Evolutionary conservation across 2,113 vertebrate genomes (phyloP), one percentile per base, ranked within the genome.

Genomic region (Perccottus glenii): DNA sequence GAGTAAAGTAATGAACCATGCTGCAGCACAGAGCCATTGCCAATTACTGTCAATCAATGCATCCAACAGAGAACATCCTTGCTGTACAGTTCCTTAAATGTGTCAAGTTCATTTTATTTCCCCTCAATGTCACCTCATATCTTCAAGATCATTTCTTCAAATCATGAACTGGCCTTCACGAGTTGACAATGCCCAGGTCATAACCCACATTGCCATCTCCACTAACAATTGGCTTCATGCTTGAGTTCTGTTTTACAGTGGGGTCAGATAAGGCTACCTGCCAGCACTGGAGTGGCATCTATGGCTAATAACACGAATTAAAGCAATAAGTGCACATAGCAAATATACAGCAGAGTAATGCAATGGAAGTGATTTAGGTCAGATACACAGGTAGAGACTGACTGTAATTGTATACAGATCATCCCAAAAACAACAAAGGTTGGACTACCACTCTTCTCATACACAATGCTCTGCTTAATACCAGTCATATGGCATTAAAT

Each of bases 221-320:
- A 73, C 35, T 32, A 38, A 11, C 60, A 65, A 48, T 73, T 36
- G 4, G 60, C 12, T 44, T 48, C n/a, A 49, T 55, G 15, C 62
- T 70, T 14, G 4, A 62, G 66, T 55, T 69, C 47, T 16, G 11
- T 36, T 38, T 43, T 14, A 49, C 45, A 42, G 27, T 67, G 63
- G 70, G 80, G 81, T 86, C 80, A 86, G 32, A 58, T 77, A 59
- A 76, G 78, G 74, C 70, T 73, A 44, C 44, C 38, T 40, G 55
- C 35, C 51, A 62, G 16, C 32, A 44, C 2, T 52, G 70, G 57
- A 49, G 59, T 63, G 59, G 66, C 65, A 75, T 58, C 46, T 12
- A 12, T 3, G 48, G 42, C 53, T 27, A 62, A 53, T 2, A 7
- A 48, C 11, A 12, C 49, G 12, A 32, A 62, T 63, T 33, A 42